Evolutionary conservation across 2,113 vertebrate species (phyloP).

Genomic region (Trichechus manatus): DNA sequence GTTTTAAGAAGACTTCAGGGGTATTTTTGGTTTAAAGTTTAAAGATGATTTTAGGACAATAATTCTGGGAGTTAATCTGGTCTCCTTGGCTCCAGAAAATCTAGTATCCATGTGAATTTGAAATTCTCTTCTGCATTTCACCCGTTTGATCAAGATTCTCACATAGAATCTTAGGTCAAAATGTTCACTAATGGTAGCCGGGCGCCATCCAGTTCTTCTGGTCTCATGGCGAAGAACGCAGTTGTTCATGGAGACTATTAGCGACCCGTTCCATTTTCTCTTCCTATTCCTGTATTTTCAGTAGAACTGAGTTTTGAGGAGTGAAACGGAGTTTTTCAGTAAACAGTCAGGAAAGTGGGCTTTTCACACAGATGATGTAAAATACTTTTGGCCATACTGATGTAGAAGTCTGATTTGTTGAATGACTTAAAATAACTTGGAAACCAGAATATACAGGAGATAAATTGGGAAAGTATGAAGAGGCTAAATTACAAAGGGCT

Average conservation of each 20-base stretch:
- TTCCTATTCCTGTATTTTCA: slow-evolving; percentile 40
- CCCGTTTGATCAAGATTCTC: no score
- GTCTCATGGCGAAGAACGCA: no score
- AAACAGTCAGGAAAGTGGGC: not conserved
- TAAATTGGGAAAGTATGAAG: not conserved
- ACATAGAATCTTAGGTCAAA: no score
- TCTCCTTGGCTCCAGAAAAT: no score
- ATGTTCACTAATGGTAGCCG: no score
- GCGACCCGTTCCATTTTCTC: no score
- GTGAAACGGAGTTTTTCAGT: not conserved
- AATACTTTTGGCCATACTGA: not conserved
- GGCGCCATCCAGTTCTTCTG: no score
- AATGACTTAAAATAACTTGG: not conserved
- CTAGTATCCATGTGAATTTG: no score
- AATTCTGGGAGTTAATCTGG: no score
- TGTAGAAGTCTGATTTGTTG: slow-evolving; percentile 21
- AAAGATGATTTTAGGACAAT: not conserved
- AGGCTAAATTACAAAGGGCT: not conserved
- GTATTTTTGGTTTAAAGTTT: not conserved
- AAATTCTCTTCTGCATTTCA: no score
- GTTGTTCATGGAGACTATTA: no score
- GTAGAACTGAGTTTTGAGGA: not conserved
- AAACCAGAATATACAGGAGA: not conserved
- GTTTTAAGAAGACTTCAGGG: not conserved
- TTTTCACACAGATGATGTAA: no score